A percentile compares a stretch with the other conserved stretches of the same genome.
Evolutionary conservation across 2,797 vertebrate species (phyloP).

Genomic region (Antennarius maculatus): DNA sequence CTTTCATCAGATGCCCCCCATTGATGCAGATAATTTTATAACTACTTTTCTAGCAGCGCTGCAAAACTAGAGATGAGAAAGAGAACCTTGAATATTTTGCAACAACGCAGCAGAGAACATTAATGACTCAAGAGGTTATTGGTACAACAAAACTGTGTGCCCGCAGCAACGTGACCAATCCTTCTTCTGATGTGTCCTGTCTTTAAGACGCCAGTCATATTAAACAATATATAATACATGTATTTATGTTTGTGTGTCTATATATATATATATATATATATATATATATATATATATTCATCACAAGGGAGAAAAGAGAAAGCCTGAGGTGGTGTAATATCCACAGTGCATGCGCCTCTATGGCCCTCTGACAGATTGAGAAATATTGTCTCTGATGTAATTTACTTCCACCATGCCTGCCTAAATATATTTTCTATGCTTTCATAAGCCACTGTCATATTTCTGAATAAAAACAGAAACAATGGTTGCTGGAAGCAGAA

Average conservation of each 20-base stretch:
- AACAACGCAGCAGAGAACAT: slow-evolving; percentile 13
- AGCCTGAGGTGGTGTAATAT: slow-evolving; percentile 52
- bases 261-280: too few relatives aligned
- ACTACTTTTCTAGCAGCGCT: neutral
- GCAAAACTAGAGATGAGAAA: neutral
- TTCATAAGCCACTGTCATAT: slow-evolving; percentile 25
- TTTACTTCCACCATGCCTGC: slow-evolving; percentile 10
- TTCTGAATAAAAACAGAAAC: slow-evolving; percentile 23
- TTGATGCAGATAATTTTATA: neutral
- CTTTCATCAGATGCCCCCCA: neutral
- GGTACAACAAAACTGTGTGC: slow-evolving; percentile 1
- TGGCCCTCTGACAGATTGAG: slow-evolving; percentile 15
- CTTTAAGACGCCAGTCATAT: neutral
- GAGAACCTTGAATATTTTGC: slow-evolving; percentile 27
- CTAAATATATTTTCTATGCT: slow-evolving; percentile 3
- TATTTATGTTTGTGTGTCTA: neutral
- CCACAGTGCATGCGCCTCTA: slow-evolving; percentile 21
- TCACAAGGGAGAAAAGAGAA: neutral
- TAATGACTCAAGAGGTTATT: slow-evolving; percentile 41
- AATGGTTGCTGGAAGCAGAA: neutral
- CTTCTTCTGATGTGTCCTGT: neutral
- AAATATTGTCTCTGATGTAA: slow-evolving; percentile 43
- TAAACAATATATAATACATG: too few relatives aligned
- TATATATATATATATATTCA: neutral
- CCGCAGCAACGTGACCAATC: neutral